A percentile compares a stretch with the other conserved stretches of the same genome.
Conservation (phyloP, 2,888 invertebrate species). For the Sylvicola cinctus region DNA sequence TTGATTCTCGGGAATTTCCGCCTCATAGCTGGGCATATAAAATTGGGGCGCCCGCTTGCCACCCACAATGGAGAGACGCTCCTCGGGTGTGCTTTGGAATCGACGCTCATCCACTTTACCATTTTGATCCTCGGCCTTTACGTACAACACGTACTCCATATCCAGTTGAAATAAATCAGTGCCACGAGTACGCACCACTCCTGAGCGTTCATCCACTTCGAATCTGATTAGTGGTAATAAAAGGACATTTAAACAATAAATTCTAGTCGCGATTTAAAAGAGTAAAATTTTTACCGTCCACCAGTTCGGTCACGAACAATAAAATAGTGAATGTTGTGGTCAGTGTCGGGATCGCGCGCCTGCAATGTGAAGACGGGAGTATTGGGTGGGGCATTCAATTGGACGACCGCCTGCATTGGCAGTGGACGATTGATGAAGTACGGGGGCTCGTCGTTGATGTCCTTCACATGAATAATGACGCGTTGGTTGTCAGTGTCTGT, state of each 20-base stretch:
- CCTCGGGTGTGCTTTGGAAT: conserved; percentile 81
- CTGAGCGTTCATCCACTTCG: conserved; percentile 78
- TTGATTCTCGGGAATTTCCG: conserved; percentile 91
- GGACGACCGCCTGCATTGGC: conserved; percentile 95
- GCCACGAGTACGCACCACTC: conserved; percentile 78
- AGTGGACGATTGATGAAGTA: conserved; percentile 92
- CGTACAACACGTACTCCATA: conserved; percentile 90
- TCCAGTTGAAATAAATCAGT: conserved; percentile 84
- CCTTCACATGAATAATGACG: conserved; percentile 84
- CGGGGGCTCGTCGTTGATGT: conserved; percentile 89
- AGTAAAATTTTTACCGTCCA: conserved; percentile 21
- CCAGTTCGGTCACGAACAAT: conserved; percentile 80
- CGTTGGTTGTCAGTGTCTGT: conserved; percentile 87
- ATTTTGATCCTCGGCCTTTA: conserved; percentile 88
- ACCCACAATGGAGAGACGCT: conserved; percentile 84
- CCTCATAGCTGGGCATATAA: conserved; percentile 85
- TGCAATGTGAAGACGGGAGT: conserved; percentile 94
- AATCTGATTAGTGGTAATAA: conserved; percentile 25
- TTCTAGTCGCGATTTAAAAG: conserved; percentile 11
- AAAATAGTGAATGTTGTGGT: conserved; percentile 90
- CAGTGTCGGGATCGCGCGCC: conserved; percentile 90
- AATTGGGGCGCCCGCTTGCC: conserved; percentile 96
- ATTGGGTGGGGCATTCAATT: conserved; percentile 85
- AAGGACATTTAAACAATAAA: conserved; percentile 11
- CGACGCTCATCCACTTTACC: conserved; percentile 77